Evolutionary conservation across 2,888 invertebrate genomes (phyloP), one percentile per base, ranked within the genome.

Genomic region (Dryomyza anilis): DNA sequence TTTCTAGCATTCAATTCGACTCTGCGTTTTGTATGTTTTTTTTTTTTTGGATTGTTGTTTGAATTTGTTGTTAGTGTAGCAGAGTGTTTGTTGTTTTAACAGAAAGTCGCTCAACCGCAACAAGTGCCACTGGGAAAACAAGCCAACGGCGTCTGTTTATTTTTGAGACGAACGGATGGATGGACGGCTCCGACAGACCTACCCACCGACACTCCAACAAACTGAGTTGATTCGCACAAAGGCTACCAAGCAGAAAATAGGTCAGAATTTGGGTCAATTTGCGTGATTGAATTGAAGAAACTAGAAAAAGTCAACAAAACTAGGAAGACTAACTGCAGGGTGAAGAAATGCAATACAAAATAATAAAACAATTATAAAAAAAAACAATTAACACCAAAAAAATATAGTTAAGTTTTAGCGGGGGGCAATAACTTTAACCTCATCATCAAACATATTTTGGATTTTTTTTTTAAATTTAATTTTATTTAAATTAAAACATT

Each of bases 51-150:
- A 16, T 43, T n/a, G 19, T 16, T 43, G 19, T 43, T 16, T 43
- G 16, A 7, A 43, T 16, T 16, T 39, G 23, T 43, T 48, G 16
- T 48, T 10, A 5, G 59, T 33, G 23, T 8, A 33, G 1, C 14
- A 48, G 48, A 33, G 50, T 33, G 23, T 46, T 29, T 19, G 16
- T 46, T 23, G 33, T 48, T 59, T 59, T 59, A 23, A 16, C 2
- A 10, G 30, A 36, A 33, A 59, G 21, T 59, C 59, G 30, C 19
- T 27, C 29, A 45, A 59, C 48, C 59, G 59, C 59, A 59, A 59
- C 48, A 59, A 59, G 48, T 48, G 59, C 33, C 30, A 29, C 48
- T 59, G 48, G 48, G 48, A 36, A 46, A 59, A 59, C 45, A 59
- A 43, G 33, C 48, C 29, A 48, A 33, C 36, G 56, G 27, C 50